Evolutionary conservation across 1,140 invertebrate genomes (phyloP).

Genomic region (Triops cancriformis): DNA sequence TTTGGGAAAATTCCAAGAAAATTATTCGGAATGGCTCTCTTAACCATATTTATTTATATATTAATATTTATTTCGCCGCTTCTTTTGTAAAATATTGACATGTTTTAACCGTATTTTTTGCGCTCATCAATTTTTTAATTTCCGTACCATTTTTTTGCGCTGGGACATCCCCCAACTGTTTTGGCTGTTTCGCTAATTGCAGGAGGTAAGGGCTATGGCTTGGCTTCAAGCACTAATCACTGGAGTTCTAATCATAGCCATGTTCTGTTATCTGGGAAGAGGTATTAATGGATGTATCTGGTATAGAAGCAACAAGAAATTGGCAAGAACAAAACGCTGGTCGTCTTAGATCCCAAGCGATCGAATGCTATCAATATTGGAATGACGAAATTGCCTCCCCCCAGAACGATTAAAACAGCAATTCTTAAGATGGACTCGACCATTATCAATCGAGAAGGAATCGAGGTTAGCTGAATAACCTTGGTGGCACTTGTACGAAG

Average conservation of each 20-base stretch:
- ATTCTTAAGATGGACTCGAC: constrained; percentile 99
- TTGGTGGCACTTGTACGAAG: not conserved
- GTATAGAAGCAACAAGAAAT: constrained; percentile 83
- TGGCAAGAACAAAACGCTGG: constrained; percentile 90
- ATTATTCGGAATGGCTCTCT: constrained; percentile 11
- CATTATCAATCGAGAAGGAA: constrained; percentile 95
- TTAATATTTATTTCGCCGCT: constrained; percentile 14
- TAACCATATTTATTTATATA: constrained; percentile 13
- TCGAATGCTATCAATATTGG: constrained; percentile 99
- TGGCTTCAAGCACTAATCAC: constrained; percentile 5
- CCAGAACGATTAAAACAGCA: constrained; percentile 92
- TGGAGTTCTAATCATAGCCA: not conserved
- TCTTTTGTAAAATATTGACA: not conserved
- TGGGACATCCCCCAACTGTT: not conserved
- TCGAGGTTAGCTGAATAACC: constrained; percentile 57
- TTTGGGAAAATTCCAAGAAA: constrained; percentile 21
- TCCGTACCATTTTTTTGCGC: not conserved
- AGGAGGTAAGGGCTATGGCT: constrained; percentile 1
- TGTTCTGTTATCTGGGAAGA: not conserved
- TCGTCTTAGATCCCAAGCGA: constrained; percentile 92
- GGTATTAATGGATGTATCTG: constrained; percentile 22
- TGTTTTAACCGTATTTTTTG: constrained; percentile 15
- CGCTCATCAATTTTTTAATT: constrained; percentile 22
- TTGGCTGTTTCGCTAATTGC: not conserved
- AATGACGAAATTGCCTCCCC: constrained; percentile 97